phyloP scores from a whole-genome alignment of 2,888 invertebrate species.

The Erynnis tages region DNA sequence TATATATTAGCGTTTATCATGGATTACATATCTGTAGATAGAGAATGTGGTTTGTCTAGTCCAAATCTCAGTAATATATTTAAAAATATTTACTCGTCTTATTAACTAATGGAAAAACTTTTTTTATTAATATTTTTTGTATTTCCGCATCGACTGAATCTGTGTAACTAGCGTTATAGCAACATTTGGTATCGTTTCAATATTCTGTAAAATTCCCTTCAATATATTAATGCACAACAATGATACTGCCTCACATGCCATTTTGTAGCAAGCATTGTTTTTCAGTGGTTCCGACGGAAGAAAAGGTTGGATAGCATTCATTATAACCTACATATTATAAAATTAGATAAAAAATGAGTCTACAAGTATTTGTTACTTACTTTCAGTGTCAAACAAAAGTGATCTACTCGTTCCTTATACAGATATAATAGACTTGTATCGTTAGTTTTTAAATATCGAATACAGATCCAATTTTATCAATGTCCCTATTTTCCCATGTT shows the following conservation, averaged over 20 bases:
- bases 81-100: conserved; percentile 72
- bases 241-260: background rate
- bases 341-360: too few relatives aligned
- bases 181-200: conserved; percentile 30
- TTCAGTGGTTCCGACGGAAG: too few relatives aligned
- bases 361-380: too few relatives aligned
- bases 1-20: conserved; percentile 79
- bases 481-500: too few relatives aligned
- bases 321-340: too few relatives aligned
- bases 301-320: too few relatives aligned
- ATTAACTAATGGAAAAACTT: conserved; percentile 42
- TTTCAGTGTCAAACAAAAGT: too few relatives aligned
- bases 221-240: conserved; percentile 14
- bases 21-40: conserved; percentile 82
- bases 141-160: conserved; percentile 74
- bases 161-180: conserved; percentile 61
- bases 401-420: too few relatives aligned
- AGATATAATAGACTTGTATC: too few relatives aligned
- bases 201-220: conserved; percentile 25
- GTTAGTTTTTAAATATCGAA: too few relatives aligned
- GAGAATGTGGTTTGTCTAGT: conserved; percentile 80
- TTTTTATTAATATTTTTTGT: conserved; percentile 55
- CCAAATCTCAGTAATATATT: conserved; percentile 76
- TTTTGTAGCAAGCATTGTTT: background rate
- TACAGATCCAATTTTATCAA: too few relatives aligned